Conservation (phyloP, 2,797 vertebrate species). For the Paedocypris micromegethes region DNA sequence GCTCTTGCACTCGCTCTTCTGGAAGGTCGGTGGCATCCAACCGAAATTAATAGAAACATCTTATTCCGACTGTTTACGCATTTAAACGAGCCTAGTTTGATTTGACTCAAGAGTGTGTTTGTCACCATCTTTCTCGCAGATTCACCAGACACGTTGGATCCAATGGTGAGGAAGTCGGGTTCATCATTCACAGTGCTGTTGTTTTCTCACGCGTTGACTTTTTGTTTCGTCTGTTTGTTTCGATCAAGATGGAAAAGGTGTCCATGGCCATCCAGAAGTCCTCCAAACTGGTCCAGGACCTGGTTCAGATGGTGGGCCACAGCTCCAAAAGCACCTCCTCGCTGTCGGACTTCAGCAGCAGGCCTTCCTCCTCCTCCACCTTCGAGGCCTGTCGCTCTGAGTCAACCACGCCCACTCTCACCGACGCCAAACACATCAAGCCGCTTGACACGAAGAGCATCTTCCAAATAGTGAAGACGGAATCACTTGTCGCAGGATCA, state of each 20-base stretch:
- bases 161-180: slow-evolving; percentile 36
- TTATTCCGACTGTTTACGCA: no score
- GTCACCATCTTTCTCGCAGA: neutral
- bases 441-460: neutral
- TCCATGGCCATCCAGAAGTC: slow-evolving; percentile 22
- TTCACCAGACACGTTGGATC: slow-evolving; percentile 16
- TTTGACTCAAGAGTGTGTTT: neutral
- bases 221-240: neutral
- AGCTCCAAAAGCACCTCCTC: neutral
- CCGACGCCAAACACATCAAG: neutral
- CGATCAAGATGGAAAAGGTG: slow-evolving; percentile 19
- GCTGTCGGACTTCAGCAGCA: slow-evolving; percentile 6
- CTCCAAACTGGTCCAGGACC: slow-evolving; percentile 1
- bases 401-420: neutral
- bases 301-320: slow-evolving; percentile 20
- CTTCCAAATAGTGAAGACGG: slow-evolving; percentile 4
- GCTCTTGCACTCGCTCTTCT: slow-evolving; percentile 39
- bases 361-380: neutral
- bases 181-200: neutral
- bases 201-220: neutral
- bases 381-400: neutral
- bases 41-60: no score
- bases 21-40: slow-evolving; percentile 24
- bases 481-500: slow-evolving; percentile 1
- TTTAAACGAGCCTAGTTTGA: no score